Base-by-base conservation (phyloP, 1,140 invertebrate genomes). In the Pomacea maculata region DNA sequence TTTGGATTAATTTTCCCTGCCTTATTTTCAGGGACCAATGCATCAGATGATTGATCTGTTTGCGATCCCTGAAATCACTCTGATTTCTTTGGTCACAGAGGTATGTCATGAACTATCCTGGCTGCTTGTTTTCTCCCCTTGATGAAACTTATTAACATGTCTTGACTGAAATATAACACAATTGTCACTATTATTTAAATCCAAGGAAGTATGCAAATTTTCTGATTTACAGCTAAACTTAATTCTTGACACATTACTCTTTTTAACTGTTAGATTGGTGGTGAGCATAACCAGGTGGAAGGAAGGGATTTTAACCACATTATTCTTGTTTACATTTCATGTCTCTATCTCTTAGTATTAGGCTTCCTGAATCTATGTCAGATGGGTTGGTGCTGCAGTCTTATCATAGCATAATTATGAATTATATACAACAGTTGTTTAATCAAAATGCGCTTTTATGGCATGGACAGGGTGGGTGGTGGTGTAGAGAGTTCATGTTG, bases 21-120 rank as follows among this genome's bases (percentile, higher is more conserved):
- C 70, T 82, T 84, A 83, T 83, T 93, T 94, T 79, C 92, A 96
- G 94, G 93, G 94, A 83, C 93, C 93, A 64, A 98, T 99, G 97
- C 94, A 97, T 29, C 97, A 99, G 90, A 91, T 99, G 82, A 97
- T 97, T 25, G 98, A 99, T 93, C 91, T 99, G n/a, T 99, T 99
- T 92, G 98, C 97, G 2, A 95, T 99, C 64, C 98, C 98, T 25
- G 97, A 99, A 94, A 98, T 99, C 94, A 95, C 95, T 83, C 92
- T 99, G 54, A 91, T 99, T 7, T 97, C 97, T 84, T 97, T 98
- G 92, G 95, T 98, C 0, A 95, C 97, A 10, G 96, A 99, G 91
- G 90, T 92, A 79, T 83, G 81, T 75, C 19, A 34, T 74, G 34
- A 45, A 45, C 72, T 9, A 2, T 8, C 55, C 29, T 19, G 54